Base-by-base conservation (phyloP, 2,113 vertebrate genomes). In the Ochotona curzoniae region DNA sequence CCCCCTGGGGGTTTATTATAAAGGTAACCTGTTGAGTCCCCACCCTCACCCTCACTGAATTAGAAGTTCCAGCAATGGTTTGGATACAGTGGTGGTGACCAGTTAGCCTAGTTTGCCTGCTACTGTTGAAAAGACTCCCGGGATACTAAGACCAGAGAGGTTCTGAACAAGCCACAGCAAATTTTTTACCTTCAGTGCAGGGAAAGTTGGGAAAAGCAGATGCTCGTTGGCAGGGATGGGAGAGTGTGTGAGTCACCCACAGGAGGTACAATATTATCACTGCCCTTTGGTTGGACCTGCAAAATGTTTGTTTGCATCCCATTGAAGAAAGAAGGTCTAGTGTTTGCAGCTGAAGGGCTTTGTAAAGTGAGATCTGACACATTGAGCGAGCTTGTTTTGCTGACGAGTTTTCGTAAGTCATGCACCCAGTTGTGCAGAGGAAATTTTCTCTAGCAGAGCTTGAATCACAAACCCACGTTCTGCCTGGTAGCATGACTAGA, bases 221-320 rank as follows among this genome's bases (percentile, higher is more conserved):
- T 0, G 0, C 69, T 70, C 63, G 57, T 35, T 47, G 13, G 51
- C 2, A 0, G 78, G 23, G 73, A 14, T 11, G 38, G 32, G 67
- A 71, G 71, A 83, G 61, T 23, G 21, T 69, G 15, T 93, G 91
- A 94, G 66, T 92, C 95, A 85, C 1, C 60, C 47, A 32, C 21
- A 30, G 12, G 69, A 92, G 69, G 30, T 21, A 30, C 23, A 63
- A 8, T 30, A 14, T 83, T 44, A 66, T 4, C 8, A 57, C 54
- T 18, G 15, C 61, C n/a, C 92, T 82, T 82, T 23, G 4, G 51
- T 38, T 3, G 6, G 66, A 75, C 71, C 8, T 86, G 89, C 70
- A 86, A 94, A 88, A 66, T 7, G 12, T 28, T 90, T 74, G 69
- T 18, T 73, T 44, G 69, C n/a, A 61, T 32, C 54, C 54, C 5